phyloP scores from a whole-genome alignment of 2,888 invertebrate genomes.

The Tipula lateralis region DNA sequence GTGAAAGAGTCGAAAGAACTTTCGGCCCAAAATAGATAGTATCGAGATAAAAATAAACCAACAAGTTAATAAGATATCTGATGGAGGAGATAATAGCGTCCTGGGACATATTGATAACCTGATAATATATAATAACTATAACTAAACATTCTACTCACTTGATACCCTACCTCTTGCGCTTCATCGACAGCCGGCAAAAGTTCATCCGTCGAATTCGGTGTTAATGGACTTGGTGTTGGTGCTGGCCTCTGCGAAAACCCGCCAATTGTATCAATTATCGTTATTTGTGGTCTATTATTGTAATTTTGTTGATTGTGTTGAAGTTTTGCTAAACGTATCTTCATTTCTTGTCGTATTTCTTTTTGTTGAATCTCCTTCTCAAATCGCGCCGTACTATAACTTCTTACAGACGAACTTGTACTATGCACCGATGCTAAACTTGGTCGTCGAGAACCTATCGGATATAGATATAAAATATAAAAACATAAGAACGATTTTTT shows the following conservation, averaged over 20 bases:
- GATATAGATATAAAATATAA: not conserved
- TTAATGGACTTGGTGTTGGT: conserved; percentile 70
- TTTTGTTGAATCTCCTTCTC: conserved; percentile 78
- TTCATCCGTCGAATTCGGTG: conserved; percentile 79
- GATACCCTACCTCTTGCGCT: conserved; percentile 61
- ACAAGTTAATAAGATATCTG: too few relatives aligned
- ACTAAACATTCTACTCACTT: not conserved
- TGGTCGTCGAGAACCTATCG: conserved; percentile 79
- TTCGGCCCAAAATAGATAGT: too few relatives aligned
- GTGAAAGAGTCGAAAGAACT: too few relatives aligned
- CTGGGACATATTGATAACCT: too few relatives aligned
- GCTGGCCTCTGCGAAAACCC: conserved; percentile 41
- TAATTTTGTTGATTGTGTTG: conserved; percentile 51
- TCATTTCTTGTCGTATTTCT: conserved; percentile 71
- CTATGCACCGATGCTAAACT: conserved; percentile 82
- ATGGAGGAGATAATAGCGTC: too few relatives aligned
- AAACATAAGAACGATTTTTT: not conserved
- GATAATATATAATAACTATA: too few relatives aligned
- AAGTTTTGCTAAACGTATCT: conserved; percentile 66
- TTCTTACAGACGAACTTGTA: conserved; percentile 74
- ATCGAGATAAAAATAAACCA: too few relatives aligned
- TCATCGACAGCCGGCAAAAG: conserved; percentile 75
- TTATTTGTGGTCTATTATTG: conserved; percentile 51
- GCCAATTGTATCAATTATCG: conserved; percentile 50
- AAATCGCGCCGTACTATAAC: conserved; percentile 74